Percentiles rank a stretch among this genome's conserved stretches.
Evolutionary conservation across 2,113 vertebrate genomes (phyloP).

Genomic region (Mesoclemmys tuberculata): DNA sequence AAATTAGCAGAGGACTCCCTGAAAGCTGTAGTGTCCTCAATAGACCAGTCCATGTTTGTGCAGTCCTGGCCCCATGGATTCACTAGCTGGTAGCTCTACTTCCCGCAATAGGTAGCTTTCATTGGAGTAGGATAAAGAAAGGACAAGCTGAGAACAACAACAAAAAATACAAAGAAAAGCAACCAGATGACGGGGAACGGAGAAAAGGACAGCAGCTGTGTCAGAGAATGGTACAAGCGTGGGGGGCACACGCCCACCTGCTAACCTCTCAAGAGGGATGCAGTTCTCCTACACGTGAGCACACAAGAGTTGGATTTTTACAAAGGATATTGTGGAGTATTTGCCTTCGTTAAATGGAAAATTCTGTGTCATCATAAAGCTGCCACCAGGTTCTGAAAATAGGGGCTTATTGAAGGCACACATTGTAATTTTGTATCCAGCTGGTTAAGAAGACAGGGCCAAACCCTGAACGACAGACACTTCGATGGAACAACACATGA

Average conservation of each 20-base stretch:
- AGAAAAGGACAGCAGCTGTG: not conserved
- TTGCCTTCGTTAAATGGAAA: conserved; percentile 48
- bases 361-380: conserved; percentile 54
- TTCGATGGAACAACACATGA: conserved; percentile 64
- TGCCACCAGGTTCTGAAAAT: conserved; percentile 58
- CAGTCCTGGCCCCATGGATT: too few species aligned
- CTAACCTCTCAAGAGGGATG: not conserved
- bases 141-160: not conserved
- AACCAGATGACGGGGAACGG: not conserved
- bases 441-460: conserved; percentile 62
- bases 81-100: not conserved
- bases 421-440: conserved; percentile 65
- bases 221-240: not conserved
- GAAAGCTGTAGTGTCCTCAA: not conserved
- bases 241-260: not conserved
- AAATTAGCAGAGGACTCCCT: not conserved
- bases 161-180: not conserved
- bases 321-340: conserved; percentile 1
- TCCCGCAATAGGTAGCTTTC: not conserved
- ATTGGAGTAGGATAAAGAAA: not conserved
- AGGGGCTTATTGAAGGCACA: conserved; percentile 49
- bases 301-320: conserved; percentile 24
- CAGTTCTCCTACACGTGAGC: not conserved
- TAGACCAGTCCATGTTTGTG: not conserved
- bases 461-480: conserved; percentile 53